Base-by-base conservation (phyloP, 2,113 vertebrate species). In the Lophotis ruficrista region DNA sequence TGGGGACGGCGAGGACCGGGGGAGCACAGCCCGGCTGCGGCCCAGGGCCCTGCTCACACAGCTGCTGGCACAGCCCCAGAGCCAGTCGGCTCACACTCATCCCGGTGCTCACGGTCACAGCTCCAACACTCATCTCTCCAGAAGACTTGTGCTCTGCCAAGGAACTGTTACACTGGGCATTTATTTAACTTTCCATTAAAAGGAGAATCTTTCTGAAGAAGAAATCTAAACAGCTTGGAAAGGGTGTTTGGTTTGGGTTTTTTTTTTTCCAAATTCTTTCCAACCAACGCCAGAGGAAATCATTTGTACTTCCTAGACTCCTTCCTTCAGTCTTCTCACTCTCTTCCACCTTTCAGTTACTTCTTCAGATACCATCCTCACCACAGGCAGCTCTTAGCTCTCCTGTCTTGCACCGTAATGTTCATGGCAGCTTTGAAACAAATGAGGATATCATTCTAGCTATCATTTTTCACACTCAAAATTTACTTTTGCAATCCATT, bases 1-100 rank as follows among this genome's bases (percentile, higher is more conserved):
- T 1, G 1, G 43, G 45, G 11, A 14, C 3, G 2, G 43, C 0
- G 43, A 28, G 35, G 37, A 14, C n/a, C n/a, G 21, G 31, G 57
- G 24, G 38, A 19, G 4, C 22, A 58, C 9, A 43, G 28, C 21
- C 28, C 45, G 12, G 12, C 27, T 11, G 27, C 4, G 1, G 50
- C n/a, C 50, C 58, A n/a, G 21, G 27, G 51, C 45, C 47, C 54
- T 35, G 41, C 54, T 57, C 30, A 16, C 17, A 54, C 60, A 65
- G 64, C 53, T 66, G 47, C 37, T 90, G 82, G 47, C 47, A 75
- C 50, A 35, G 65, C 41, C 70, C 28, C 37, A 37, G 2, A 47
- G 13, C 8, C 2, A 73, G 28, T 31, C 23, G 20, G 31, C 51
- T 43, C 22, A 0, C 51, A 20, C 50, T 71, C 56, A 15, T 2